Evolutionary conservation across 2,888 invertebrate genomes (phyloP), one percentile per base, ranked within the genome.

Genomic region (Sphaerophoria taeniata): DNA sequence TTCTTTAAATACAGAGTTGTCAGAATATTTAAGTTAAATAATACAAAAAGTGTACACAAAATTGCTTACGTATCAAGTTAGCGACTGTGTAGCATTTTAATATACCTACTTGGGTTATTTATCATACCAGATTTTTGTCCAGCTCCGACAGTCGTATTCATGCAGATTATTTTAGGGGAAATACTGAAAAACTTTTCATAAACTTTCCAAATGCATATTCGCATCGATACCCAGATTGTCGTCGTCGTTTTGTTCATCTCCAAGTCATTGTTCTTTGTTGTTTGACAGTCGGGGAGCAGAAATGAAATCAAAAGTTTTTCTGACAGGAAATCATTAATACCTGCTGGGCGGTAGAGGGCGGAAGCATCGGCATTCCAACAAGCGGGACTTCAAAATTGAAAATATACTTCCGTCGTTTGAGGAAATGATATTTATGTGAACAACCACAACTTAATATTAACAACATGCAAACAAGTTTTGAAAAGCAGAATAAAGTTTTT

Each of bases 301-400:
- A 67, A 58, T 51, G 36, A 71, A 71, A 58, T 67, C 71, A 76
- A 82, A 73, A 77, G 56, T 82, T 82, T 79, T 45, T 75, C 60
- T 55, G 82, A 77, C 72, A 56, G 77, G 69, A 82, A 63, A 82
- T 73, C 77, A 72, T 77, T 82, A 77, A 82, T 82, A 77, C 71
- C 58, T 56, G 56, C 56, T 60, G 39, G 7, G 7, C 2, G 39
- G 39, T 7, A 7, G 39, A 11, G 39, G 39, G 7, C 39, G 39
- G 7, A 6, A 7, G 11, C 39, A 11, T 43, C 9, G 4, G 39
- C 9, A 36, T 36, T 36, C n/a, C n/a, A n/a, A n/a, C n/a, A 36
- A 36, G 39, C 39, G 39, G 39, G 51, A 74, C 31, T n/a, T n/a
- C 55, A 65, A 74, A 69, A 69, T 74, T 79, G 73, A 61, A 69